Conservation (phyloP, 2,888 invertebrate species). For the Drymonia ruficornis region DNA sequence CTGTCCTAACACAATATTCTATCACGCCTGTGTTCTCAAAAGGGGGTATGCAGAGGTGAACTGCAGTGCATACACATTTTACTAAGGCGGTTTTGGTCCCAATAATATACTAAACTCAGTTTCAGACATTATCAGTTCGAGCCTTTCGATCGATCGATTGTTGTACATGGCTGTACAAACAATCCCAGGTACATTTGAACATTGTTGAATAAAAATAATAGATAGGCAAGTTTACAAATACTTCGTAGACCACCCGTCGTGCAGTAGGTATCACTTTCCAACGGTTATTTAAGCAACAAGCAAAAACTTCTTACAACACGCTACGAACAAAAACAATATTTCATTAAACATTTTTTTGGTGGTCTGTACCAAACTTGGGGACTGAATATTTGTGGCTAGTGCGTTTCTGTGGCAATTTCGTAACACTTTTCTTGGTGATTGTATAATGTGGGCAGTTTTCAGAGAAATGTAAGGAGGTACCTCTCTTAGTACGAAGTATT, state of each 20-base stretch:
- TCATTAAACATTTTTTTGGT: conserved; percentile 17
- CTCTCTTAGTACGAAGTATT: background rate
- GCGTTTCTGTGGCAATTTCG: conserved; percentile 1
- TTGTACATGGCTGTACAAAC: background rate
- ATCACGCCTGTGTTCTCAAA: too few relatives aligned
- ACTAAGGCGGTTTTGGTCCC: too few relatives aligned
- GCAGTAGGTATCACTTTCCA: conserved; percentile 38
- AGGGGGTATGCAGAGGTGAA: too few relatives aligned
- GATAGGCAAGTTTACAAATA: background rate
- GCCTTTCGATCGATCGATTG: background rate
- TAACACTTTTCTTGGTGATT: background rate
- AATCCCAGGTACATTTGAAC: background rate
- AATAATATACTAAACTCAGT: background rate
- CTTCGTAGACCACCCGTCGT: conserved; percentile 37
- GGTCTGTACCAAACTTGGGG: conserved; percentile 7
- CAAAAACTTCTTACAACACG: conserved; percentile 32
- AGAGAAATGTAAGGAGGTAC: background rate
- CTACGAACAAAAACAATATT: conserved; percentile 29
- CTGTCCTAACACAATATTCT: too few relatives aligned
- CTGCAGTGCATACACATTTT: too few relatives aligned
- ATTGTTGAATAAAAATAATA: conserved; percentile 3
- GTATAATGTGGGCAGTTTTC: background rate
- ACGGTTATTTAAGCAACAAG: conserved; percentile 30
- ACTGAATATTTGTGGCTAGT: conserved; percentile 2
- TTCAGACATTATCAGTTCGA: background rate